Percentiles rank a stretch among this genome's conserved stretches.
phyloP scores from a whole-genome alignment of 92 coral and sea anemone species.

The Umimayanthus chanpuru region DNA sequence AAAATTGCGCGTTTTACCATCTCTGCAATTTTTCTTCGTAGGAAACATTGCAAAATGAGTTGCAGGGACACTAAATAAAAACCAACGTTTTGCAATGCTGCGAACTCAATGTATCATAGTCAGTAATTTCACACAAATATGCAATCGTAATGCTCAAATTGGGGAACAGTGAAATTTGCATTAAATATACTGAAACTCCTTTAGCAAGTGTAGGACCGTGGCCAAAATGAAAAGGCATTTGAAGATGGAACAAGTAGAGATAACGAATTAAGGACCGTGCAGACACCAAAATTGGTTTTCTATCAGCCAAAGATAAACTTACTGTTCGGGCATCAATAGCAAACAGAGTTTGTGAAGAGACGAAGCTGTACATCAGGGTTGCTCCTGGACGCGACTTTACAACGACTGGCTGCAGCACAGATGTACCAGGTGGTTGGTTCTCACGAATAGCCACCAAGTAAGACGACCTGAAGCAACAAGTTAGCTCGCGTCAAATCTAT shows the following conservation, averaged over 20 bases:
- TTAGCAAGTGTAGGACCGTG: too few relatives aligned
- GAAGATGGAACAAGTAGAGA: neutral
- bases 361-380: constrained; percentile 75
- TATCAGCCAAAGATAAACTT: constrained; percentile 13
- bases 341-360: constrained; percentile 70
- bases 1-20: too few relatives aligned
- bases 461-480: constrained; percentile 56
- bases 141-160: too few relatives aligned
- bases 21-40: too few relatives aligned
- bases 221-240: too few relatives aligned
- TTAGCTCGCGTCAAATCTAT: neutral
- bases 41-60: too few relatives aligned
- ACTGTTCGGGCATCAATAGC: constrained; percentile 70
- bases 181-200: too few relatives aligned
- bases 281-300: neutral
- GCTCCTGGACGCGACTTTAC: constrained; percentile 73
- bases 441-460: constrained; percentile 77
- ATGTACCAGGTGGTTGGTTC: constrained; percentile 70
- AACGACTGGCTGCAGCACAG: constrained; percentile 67
- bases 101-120: too few relatives aligned
- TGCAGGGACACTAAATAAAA: too few relatives aligned
- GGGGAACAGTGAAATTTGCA: too few relatives aligned
- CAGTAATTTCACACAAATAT: too few relatives aligned
- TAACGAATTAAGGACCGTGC: neutral
- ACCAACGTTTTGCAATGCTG: too few relatives aligned